These are phyloP conservation scores for Otus scops DNA, from an alignment of 2,797 vertebrate genomes.

Conservation along the genomic window DNA sequence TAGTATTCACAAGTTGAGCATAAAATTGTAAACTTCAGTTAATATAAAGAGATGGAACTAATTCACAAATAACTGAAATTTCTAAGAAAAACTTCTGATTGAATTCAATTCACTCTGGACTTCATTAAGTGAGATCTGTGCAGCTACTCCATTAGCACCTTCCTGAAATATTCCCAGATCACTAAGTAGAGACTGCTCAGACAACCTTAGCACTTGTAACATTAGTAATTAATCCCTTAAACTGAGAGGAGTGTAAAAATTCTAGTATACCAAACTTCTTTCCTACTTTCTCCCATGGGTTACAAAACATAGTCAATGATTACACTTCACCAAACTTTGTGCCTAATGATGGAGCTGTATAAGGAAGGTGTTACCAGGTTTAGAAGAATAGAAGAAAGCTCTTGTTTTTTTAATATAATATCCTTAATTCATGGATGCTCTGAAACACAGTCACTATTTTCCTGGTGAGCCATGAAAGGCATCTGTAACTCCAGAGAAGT, in stretches of 20 bases:
- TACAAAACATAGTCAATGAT: not conserved
- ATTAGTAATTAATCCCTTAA: not conserved
- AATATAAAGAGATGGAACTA: not conserved
- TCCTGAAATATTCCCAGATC: not conserved
- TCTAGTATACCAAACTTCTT: not conserved
- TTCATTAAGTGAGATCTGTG: not conserved
- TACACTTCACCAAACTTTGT: not conserved
- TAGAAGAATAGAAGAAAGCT: not conserved
- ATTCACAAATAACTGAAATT: not conserved
- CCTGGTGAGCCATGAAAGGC: not conserved
- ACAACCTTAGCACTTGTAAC: not conserved
- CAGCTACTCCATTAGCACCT: not conserved
- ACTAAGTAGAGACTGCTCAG: not conserved
- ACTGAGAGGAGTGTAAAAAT: not conserved
- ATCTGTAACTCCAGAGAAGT: not conserved
- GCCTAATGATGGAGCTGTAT: not conserved
- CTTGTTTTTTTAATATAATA: not conserved
- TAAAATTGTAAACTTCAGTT: not conserved
- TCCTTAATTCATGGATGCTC: not conserved
- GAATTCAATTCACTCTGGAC: not conserved
- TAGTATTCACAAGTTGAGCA: not conserved
- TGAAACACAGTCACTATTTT: not conserved
- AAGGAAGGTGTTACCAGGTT: not conserved
- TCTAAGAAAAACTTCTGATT: not conserved
- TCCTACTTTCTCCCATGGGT: not conserved